Percentiles rank a stretch among this genome's conserved stretches.
phyloP scores from a whole-genome alignment of 2,113 vertebrate genomes.

The Ramphastos sulfuratus region DNA sequence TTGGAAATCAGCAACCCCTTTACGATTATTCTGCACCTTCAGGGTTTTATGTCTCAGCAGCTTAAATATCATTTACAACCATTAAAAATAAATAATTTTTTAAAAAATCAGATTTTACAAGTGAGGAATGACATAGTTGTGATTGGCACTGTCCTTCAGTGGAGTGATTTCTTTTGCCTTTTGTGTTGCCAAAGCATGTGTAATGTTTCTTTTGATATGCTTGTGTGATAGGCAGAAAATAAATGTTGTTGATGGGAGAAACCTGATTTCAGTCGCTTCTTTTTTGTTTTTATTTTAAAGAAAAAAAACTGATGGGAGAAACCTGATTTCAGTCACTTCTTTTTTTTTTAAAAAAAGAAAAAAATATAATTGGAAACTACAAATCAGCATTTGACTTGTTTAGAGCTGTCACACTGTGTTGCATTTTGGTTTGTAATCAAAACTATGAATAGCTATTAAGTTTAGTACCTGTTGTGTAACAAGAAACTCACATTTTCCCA shows the following conservation, averaged over 20 bases:
- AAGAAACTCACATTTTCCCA: background rate
- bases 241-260: background rate
- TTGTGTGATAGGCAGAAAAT: background rate
- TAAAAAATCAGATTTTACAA: background rate
- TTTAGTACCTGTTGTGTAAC: background rate
- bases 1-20: background rate
- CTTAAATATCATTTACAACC: background rate
- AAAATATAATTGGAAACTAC: background rate
- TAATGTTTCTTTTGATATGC: background rate
- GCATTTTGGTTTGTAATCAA: background rate
- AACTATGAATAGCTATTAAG: background rate
- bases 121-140: background rate
- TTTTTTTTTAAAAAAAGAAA: background rate
- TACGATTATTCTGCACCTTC: background rate
- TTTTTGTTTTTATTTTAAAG: background rate
- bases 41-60: background rate
- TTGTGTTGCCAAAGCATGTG: background rate
- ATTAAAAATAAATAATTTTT: background rate
- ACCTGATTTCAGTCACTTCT: background rate
- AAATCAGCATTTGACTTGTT: background rate
- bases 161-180: background rate
- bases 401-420: background rate
- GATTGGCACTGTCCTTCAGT: background rate
- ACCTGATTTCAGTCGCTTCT: background rate
- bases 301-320: background rate